Evolutionary conservation across 2,797 vertebrate species (phyloP), one percentile per base, ranked within the genome.

Genomic region (Lepidocolaptes lacrymiger): DNA sequence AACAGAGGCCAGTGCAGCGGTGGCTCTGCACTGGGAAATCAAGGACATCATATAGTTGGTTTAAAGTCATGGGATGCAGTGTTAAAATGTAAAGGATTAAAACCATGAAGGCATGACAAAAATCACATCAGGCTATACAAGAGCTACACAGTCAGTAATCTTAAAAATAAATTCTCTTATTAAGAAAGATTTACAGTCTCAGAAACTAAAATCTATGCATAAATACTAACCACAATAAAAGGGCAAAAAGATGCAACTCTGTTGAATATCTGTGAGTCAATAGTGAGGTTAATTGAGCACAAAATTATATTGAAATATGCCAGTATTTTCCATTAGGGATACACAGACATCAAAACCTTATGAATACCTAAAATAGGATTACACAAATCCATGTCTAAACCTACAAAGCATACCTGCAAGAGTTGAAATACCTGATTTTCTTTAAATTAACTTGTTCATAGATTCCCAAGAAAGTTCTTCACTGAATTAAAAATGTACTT

Each of bases 231-330:
- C 52, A 66, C 62, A 87, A 56, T 48, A 84, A 90, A 88, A 82
- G 56, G 14, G 59, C 23, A 90, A 89, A 86, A 66, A 86, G 43
- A 86, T 41, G 34, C 36, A 88, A 91, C 58, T 81, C 58, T 72
- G 9, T 19, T 74, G 44, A 91, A 26, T n/a, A 37, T 63, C 48
- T 88, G 18, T 74, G 93, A 96, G 85, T 82, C 85, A 96, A 48
- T 55, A 90, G 30, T 12, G 37, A 74, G 68, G 77, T 91, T 96
- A 96, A 95, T 21, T 91, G 91, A 95, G 77, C 91, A 95, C 67
- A 91, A 91, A 97, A 89, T 88, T 71, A 69, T 73, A 79, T 23
- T 78, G 59, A 96, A 94, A 95, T 76, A 90, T 59, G 93, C 44
- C 67, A 79, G 30, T 48, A 80, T 87, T 90, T 93, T 93, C 74